These are phyloP conservation scores for Ichneumoninae sp. DNA, from an alignment of 2,888 invertebrate species.

Conservation along the genomic window DNA sequence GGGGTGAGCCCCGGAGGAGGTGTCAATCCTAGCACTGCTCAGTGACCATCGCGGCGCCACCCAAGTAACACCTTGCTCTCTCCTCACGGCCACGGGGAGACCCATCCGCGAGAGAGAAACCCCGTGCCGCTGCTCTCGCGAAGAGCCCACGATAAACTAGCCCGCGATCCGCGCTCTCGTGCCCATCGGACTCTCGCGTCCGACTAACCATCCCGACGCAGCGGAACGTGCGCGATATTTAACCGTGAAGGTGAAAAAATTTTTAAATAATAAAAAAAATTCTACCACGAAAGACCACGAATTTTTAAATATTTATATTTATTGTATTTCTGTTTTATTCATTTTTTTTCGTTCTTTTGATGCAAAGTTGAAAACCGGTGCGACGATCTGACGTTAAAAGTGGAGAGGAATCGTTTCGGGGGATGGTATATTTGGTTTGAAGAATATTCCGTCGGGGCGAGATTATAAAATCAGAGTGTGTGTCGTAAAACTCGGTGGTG, in stretches of 20 bases:
- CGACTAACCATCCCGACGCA: background rate
- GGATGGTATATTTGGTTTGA: background rate
- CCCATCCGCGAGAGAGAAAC: constrained; percentile 41
- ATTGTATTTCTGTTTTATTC: background rate
- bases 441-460: background rate
- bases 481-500: background rate
- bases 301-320: background rate
- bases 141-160: background rate
- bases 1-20: constrained; percentile 84
- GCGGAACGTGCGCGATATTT: background rate
- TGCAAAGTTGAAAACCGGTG: background rate
- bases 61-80: constrained; percentile 84
- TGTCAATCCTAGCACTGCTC: constrained; percentile 85
- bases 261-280: background rate
- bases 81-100: constrained; percentile 72
- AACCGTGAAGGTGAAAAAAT: background rate
- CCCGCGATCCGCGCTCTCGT: constrained; percentile 4
- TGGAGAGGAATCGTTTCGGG: background rate
- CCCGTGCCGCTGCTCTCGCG: background rate
- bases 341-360: background rate
- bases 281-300: background rate
- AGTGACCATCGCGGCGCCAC: constrained; percentile 85
- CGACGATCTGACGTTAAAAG: background rate
- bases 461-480: background rate
- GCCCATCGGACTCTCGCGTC: background rate